Percentiles rank a stretch among this genome's conserved stretches.
These are phyloP conservation scores for Anolis apletophallus DNA, from an alignment of 2,797 vertebrate species.

Conservation along the genomic window DNA sequence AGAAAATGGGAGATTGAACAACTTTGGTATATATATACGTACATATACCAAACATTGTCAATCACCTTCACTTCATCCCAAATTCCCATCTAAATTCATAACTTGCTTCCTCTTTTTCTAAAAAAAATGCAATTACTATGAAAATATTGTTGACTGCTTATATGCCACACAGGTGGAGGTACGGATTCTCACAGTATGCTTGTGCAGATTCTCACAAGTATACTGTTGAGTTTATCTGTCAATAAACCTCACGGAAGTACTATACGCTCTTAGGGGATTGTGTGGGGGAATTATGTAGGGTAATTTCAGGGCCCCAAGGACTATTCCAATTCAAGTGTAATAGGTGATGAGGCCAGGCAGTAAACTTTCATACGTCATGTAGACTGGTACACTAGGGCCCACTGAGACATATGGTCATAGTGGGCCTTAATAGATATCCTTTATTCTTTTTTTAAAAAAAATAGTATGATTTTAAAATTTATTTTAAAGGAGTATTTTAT, in stretches of 20 bases:
- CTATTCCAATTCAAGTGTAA: not conserved
- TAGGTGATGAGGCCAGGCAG: not conserved
- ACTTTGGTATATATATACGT: not conserved
- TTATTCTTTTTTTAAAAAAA: no score
- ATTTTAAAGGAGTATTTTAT: not conserved
- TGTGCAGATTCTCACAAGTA: not conserved
- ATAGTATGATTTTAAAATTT: no score
- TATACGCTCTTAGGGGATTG: no score
- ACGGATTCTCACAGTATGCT: not conserved
- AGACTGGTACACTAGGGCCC: not conserved
- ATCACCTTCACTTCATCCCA: not conserved
- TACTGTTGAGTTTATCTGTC: no score
- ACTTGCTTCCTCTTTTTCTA: not conserved
- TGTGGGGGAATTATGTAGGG: not conserved
- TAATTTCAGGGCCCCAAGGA: not conserved
- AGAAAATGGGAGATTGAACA: not conserved
- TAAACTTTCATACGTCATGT: not conserved
- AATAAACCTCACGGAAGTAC: no score
- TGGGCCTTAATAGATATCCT: no score
- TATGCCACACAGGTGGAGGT: not conserved
- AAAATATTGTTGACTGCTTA: not conserved
- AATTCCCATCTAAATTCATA: slow-evolving; percentile 6
- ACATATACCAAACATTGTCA: not conserved
- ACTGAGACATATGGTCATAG: no score
- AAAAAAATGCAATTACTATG: not conserved